phyloP scores from a whole-genome alignment of 2,113 vertebrate genomes.

The Camelus dromedarius region DNA sequence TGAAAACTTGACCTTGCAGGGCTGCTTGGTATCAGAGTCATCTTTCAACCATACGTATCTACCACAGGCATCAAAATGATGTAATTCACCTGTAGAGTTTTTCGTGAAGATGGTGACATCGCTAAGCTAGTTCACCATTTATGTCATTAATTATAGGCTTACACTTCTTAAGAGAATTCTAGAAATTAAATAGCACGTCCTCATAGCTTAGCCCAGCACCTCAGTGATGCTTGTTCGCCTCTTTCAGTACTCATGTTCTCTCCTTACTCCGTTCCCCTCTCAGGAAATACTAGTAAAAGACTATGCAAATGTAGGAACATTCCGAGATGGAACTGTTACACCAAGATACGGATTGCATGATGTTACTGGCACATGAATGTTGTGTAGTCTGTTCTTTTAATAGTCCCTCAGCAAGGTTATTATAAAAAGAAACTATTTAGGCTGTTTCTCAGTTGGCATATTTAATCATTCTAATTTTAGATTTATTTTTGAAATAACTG shows the following conservation, averaged over 20 bases:
- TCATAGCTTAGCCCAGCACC: not conserved
- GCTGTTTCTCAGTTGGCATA: slow-evolving; percentile 57
- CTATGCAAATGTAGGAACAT: not conserved
- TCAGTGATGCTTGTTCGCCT: not conserved
- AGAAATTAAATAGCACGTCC: not conserved
- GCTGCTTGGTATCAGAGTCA: not conserved
- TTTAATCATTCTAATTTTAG: slow-evolving; percentile 56
- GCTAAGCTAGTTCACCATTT: not conserved
- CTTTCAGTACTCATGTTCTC: not conserved
- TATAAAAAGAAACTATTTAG: slow-evolving; percentile 38
- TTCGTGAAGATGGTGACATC: slow-evolving; percentile 13
- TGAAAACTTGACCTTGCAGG: slow-evolving; percentile 20
- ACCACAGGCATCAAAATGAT: not conserved
- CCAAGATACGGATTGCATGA: not conserved
- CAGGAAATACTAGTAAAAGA: slow-evolving; percentile 31
- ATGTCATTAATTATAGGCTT: not conserved
- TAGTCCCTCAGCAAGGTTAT: slow-evolving; percentile 17
- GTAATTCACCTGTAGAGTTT: not conserved
- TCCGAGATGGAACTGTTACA: not conserved
- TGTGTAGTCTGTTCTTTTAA: slow-evolving; percentile 52
- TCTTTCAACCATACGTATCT: not conserved
- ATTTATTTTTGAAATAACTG: slow-evolving; percentile 62
- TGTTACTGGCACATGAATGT: not conserved
- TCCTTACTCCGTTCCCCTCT: not conserved
- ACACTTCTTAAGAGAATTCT: slow-evolving; percentile 16